Base-by-base conservation (phyloP, 2,888 invertebrate genomes). In the Spisula solida region DNA sequence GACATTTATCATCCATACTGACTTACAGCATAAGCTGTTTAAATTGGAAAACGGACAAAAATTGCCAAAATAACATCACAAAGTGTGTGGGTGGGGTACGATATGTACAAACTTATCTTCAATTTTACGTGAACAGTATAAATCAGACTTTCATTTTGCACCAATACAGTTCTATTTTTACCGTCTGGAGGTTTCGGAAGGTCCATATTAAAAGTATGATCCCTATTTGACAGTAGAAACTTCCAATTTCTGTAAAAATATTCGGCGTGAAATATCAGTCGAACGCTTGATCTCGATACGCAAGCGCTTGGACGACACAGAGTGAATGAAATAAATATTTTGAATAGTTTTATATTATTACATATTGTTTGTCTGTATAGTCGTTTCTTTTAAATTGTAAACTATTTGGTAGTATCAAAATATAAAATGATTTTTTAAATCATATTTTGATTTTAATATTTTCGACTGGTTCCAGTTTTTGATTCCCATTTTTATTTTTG, bases 141-240 rank as follows among this genome's bases (percentile, higher is more conserved):
- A 55, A 10, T 0, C 4, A 16, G 12, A 34, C 34, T 41, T 78
- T 20, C 34, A 8, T 18, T 75, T 41, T 41, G 41, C 20, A 55
- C 14, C 20, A 55, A 4, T 16, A 18, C 12, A 41, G 20, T 60
- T 29, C 20, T 60, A 2, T 55, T 31, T 20, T 31, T 87, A 93
- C 93, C 93, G 55, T 93, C 93, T 20, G 93, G 93, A 20, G 93
- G 93, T 55, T 92, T 93, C 34, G 93, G 93, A 20, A 93, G 85
- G 86, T 93, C 93, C 93, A 93, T 93, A 51, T 12, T 88, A 41
- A n/a, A 79, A 25, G 4, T 8, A 41, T 25, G 20, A 80, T n/a
- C 4, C 0, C 14, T 47, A 51, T 0, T 48, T 48, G 10, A 16
- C 1, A 41, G 0, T 25, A 12, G 25, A 47, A 47, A 14, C 18